A percentile compares a stretch with the other conserved stretches of the same genome.
phyloP scores from a whole-genome alignment of 2,888 invertebrate genomes.

The Lasioglossum pauxillum region DNA sequence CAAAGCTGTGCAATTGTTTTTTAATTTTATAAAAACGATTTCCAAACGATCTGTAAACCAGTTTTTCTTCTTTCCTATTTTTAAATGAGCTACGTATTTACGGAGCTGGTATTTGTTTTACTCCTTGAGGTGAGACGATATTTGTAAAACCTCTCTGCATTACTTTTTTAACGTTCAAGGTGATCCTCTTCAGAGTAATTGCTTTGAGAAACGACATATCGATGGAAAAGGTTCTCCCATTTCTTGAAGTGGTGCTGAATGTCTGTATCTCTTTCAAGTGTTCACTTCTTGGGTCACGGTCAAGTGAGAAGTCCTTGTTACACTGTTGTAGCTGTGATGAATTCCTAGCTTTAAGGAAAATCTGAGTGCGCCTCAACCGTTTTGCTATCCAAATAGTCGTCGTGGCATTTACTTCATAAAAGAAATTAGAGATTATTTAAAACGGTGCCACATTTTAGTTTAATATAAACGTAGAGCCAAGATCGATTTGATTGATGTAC shows the following conservation, averaged over 20 bases:
- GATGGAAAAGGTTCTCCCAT: background rate
- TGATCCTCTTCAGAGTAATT: background rate
- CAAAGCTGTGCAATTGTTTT: background rate
- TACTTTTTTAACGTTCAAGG: background rate
- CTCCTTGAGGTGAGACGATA: background rate
- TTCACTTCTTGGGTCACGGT: constrained; percentile 11
- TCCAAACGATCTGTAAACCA: background rate
- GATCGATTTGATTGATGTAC: background rate
- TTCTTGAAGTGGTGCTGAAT: background rate
- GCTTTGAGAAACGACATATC: background rate
- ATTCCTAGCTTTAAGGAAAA: background rate
- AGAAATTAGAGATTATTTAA: background rate
- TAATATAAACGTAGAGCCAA: background rate
- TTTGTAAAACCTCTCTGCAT: background rate
- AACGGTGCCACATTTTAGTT: background rate
- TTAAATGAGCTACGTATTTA: background rate
- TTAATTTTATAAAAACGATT: constrained; percentile 3
- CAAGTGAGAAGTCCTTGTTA: background rate
- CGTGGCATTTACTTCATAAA: background rate
- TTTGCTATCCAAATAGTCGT: background rate
- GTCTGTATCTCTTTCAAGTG: constrained; percentile 3
- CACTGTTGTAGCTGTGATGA: background rate
- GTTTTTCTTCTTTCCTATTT: background rate
- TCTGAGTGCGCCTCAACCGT: background rate
- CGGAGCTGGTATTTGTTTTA: background rate